A percentile compares a stretch with the other conserved stretches of the same genome.
phyloP scores from a whole-genome alignment of 2,113 vertebrate species.

The Cnemophilus loriae region DNA sequence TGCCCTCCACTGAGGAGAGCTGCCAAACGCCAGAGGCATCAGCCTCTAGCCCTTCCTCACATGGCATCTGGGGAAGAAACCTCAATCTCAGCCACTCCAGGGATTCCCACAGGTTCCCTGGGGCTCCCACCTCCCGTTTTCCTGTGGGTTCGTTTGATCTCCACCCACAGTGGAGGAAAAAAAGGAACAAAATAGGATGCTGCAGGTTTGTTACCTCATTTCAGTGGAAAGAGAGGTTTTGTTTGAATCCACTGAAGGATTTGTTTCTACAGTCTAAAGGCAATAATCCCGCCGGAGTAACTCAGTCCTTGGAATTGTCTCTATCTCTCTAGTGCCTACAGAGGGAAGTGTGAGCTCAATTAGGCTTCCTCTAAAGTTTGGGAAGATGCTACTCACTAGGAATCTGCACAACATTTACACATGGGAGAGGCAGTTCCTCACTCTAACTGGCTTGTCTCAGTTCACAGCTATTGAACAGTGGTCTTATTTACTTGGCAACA shows the following conservation, averaged over 20 bases:
- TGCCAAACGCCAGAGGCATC: background rate
- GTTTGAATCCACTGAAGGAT: background rate
- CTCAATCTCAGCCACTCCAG: background rate
- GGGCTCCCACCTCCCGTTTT: background rate
- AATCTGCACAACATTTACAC: background rate
- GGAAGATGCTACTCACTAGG: background rate
- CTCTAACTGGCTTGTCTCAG: background rate
- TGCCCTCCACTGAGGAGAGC: background rate
- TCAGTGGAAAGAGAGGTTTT: background rate
- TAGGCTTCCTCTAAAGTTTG: background rate
- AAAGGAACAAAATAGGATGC: background rate
- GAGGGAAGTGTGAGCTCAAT: background rate
- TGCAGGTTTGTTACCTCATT: fast-evolving
- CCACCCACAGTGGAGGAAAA: background rate
- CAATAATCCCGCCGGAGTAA: background rate
- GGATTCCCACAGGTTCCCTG: background rate
- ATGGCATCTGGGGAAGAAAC: background rate
- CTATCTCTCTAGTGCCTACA: background rate
- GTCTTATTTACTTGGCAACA: background rate
- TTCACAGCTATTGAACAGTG: background rate
- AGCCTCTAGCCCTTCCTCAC: background rate
- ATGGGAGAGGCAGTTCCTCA: background rate
- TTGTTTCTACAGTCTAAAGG: background rate
- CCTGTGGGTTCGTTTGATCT: background rate
- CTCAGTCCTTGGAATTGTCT: background rate